Evolutionary conservation across 2,113 vertebrate genomes (phyloP).

Genomic region (Colossoma macropomum): DNA sequence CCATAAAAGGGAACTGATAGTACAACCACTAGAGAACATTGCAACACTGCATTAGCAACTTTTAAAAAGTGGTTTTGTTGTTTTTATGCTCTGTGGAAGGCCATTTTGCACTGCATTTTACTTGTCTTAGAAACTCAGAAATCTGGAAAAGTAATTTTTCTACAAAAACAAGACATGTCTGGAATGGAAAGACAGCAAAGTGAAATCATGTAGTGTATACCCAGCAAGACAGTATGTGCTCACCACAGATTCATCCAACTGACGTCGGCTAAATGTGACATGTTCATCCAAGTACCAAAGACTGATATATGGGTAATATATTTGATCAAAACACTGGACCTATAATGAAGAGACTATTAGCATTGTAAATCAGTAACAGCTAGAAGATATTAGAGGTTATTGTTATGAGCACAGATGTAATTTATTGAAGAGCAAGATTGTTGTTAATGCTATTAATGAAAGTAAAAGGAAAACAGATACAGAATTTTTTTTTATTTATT

Average conservation of each 20-base stretch:
- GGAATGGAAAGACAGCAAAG: background rate
- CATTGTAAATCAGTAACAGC: slow-evolving; percentile 44
- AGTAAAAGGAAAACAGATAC: slow-evolving; percentile 22
- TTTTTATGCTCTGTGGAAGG: too few species aligned
- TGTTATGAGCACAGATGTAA: background rate
- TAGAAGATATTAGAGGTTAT: slow-evolving; percentile 1
- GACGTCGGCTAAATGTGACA: slow-evolving; percentile 59
- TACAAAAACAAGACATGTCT: background rate
- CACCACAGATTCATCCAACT: slow-evolving; percentile 61
- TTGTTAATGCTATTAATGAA: background rate
- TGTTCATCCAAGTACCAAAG: slow-evolving; percentile 71
- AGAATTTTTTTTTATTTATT: slow-evolving; percentile 30
- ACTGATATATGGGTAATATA: slow-evolving; percentile 45
- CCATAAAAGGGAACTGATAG: too few species aligned
- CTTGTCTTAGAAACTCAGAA: too few species aligned
- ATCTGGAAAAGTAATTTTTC: background rate
- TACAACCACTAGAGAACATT: too few species aligned
- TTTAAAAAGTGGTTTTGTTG: too few species aligned
- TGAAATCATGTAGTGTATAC: background rate
- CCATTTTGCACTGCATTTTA: too few species aligned
- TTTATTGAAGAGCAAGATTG: background rate
- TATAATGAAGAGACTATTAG: slow-evolving; percentile 54
- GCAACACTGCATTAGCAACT: too few species aligned
- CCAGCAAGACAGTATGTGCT: slow-evolving; percentile 42
- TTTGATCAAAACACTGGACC: slow-evolving; percentile 25